Evolutionary conservation across 2,113 vertebrate species (phyloP).

Genomic region (Polypterus senegalus): DNA sequence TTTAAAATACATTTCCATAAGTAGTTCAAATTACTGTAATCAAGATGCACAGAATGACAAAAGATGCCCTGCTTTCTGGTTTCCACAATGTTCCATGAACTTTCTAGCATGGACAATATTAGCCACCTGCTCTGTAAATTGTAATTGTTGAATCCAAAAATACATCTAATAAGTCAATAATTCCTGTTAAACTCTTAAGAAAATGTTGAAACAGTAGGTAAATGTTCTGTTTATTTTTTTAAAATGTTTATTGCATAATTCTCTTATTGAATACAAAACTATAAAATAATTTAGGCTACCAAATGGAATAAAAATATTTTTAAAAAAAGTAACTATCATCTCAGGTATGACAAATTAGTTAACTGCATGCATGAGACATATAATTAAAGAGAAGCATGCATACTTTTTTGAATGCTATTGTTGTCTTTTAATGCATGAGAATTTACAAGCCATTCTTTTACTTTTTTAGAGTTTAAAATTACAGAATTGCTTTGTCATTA

Average conservation of each 20-base stretch:
- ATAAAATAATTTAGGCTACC: slow-evolving; percentile 25
- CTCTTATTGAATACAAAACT: slow-evolving; percentile 15
- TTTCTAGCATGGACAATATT: no score
- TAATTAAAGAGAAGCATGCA: slow-evolving; percentile 38
- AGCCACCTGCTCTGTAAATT: no score
- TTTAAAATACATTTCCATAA: no score
- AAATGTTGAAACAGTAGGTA: slow-evolving; percentile 12
- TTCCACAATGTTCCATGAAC: no score
- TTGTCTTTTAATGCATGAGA: slow-evolving; percentile 33
- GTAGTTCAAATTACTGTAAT: no score
- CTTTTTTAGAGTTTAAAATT: slow-evolving; percentile 10
- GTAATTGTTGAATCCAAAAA: no score
- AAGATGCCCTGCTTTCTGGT: no score
- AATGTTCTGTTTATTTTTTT: slow-evolving; percentile 33
- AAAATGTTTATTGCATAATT: slow-evolving; percentile 17
- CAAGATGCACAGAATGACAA: no score
- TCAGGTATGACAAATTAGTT: slow-evolving; percentile 49
- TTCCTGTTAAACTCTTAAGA: no score
- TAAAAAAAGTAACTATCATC: slow-evolving; percentile 34
- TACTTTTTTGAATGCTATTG: slow-evolving; percentile 26
- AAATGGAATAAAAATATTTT: slow-evolving; percentile 21
- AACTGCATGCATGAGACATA: slow-evolving; percentile 37
- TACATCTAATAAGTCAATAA: no score
- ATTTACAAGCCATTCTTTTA: slow-evolving; percentile 21
- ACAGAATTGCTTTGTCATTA: slow-evolving; percentile 38